phyloP scores from a whole-genome alignment of 2,797 vertebrate genomes.

The Etheostoma perlongum region DNA sequence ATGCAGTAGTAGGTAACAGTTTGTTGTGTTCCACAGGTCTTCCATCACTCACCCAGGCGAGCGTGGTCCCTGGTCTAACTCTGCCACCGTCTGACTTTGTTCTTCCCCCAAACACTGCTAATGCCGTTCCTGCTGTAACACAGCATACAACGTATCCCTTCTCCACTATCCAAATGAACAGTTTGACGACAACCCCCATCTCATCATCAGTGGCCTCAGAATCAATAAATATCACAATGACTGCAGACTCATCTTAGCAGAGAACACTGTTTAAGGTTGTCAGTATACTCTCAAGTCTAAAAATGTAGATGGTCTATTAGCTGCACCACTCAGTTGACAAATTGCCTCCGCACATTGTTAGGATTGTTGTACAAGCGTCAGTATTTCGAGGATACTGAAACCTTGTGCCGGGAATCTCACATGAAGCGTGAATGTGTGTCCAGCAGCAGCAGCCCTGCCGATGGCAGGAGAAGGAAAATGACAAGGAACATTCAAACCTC shows the following conservation, averaged over 20 bases:
- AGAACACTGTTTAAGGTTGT: not conserved
- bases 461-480: not conserved
- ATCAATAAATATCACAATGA: constrained; percentile 78
- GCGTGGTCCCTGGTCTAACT: constrained; percentile 80
- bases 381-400: not conserved
- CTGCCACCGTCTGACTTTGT: constrained; percentile 78
- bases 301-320: constrained; percentile 11
- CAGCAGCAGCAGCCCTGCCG: not conserved
- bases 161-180: constrained; percentile 58
- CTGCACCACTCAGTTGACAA: constrained; percentile 18
- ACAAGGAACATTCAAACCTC: not conserved
- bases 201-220: constrained; percentile 66
- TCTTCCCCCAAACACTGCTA: constrained; percentile 66
- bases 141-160: constrained; percentile 64
- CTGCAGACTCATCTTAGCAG: constrained; percentile 87
- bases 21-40: constrained; percentile 70
- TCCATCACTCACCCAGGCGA: constrained; percentile 85
- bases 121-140: constrained; percentile 49
- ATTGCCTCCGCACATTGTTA: constrained; percentile 5
- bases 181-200: constrained; percentile 70
- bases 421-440: not conserved
- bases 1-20: not conserved
- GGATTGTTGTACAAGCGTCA: not conserved
- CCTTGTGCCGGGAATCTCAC: not conserved
- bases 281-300: constrained; percentile 20